These are phyloP conservation scores for Heliconius melpomene DNA, from an alignment of 1,140 invertebrate species.

Conservation along the genomic window DNA sequence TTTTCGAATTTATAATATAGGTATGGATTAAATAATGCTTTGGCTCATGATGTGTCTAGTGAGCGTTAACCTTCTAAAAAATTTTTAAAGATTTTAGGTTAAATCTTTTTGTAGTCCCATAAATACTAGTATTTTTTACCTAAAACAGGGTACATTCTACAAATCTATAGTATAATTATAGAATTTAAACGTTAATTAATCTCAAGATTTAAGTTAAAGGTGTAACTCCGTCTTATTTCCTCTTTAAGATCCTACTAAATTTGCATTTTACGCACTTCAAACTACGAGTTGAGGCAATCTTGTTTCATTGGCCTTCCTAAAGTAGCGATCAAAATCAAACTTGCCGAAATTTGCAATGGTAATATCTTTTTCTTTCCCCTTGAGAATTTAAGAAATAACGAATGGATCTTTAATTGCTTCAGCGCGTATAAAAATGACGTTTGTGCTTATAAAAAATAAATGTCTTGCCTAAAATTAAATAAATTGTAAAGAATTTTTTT, in stretches of 20 bases:
- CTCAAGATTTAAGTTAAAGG: conserved; percentile 31
- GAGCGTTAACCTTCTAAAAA: too few species aligned
- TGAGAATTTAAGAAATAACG: conserved; percentile 60
- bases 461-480: too few species aligned
- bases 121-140: not conserved
- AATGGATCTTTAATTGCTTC: conserved; percentile 56
- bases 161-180: conserved; percentile 15
- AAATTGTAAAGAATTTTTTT: too few species aligned
- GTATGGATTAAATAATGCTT: too few species aligned
- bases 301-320: conserved; percentile 46
- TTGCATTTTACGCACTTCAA: conserved; percentile 55
- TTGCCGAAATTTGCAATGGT: conserved; percentile 71
- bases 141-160: not conserved
- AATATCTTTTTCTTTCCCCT: conserved; percentile 73
- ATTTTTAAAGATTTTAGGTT: too few species aligned
- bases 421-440: conserved; percentile 26
- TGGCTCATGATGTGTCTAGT: too few species aligned
- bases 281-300: conserved; percentile 46
- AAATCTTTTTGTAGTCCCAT: too few species aligned
- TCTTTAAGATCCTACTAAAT: conserved; percentile 46
- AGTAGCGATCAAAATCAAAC: conserved; percentile 68
- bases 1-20: too few species aligned
- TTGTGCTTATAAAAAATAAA: too few species aligned
- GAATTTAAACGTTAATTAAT: conserved; percentile 20
- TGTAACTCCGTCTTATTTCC: conserved; percentile 42